Conservation (phyloP, 1,140 invertebrate species). For the Musca vetustissima region DNA sequence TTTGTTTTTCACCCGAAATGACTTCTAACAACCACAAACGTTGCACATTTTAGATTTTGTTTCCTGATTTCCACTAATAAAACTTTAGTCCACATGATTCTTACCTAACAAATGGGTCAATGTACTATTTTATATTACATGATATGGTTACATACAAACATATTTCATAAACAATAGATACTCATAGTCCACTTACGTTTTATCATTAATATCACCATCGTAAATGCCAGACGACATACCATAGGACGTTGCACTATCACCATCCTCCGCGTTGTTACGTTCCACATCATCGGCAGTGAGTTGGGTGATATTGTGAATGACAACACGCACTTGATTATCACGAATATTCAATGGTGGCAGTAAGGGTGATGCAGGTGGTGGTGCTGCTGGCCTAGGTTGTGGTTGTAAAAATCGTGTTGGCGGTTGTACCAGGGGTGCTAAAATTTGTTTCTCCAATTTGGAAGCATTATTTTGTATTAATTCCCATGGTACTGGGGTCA, state of each 20-base stretch:
- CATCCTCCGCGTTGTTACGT: constrained; percentile 32
- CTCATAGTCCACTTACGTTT: constrained; percentile 42
- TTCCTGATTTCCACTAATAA: too few species aligned
- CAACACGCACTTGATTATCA: constrained; percentile 50
- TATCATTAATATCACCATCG: constrained; percentile 49
- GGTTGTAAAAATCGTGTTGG: constrained; percentile 7
- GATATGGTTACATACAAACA: too few species aligned
- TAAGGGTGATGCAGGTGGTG: neutral
- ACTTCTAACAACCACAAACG: too few species aligned
- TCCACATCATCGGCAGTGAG: constrained; percentile 49
- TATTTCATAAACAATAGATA: too few species aligned
- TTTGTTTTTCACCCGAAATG: too few species aligned
- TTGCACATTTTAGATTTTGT: too few species aligned
- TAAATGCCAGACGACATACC: constrained; percentile 31
- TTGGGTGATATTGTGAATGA: constrained; percentile 58
- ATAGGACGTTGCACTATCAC: neutral
- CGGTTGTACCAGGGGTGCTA: neutral
- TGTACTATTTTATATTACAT: too few species aligned
- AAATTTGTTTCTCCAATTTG: constrained; percentile 2
- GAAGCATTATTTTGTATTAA: constrained; percentile 41
- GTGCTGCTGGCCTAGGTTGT: neutral
- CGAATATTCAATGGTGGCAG: constrained; percentile 31
- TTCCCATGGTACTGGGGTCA: constrained; percentile 49
- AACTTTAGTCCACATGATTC: too few species aligned
- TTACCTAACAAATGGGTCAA: too few species aligned